Evolutionary conservation across 2,113 vertebrate genomes (phyloP).

Genomic region (Osmerus eperlanus): DNA sequence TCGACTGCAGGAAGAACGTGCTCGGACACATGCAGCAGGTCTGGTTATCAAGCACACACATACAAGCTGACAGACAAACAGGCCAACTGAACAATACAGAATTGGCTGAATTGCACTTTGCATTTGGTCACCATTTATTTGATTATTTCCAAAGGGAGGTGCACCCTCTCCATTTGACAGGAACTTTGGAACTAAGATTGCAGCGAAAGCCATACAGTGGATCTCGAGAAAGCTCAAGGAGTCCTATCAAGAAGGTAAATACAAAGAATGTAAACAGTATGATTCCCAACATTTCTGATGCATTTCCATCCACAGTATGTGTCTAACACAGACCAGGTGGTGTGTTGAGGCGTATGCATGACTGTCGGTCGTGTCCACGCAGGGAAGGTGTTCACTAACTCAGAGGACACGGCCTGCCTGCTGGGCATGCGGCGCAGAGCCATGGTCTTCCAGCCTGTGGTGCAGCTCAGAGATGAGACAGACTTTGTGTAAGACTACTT

Average conservation of each 20-base stretch:
- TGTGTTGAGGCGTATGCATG: neutral
- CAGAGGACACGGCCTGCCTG: constrained; percentile 84
- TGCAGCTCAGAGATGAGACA: constrained; percentile 79
- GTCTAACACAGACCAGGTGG: too few relatives aligned
- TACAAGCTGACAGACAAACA: neutral
- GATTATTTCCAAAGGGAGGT: constrained; percentile 77
- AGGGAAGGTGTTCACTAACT: constrained; percentile 88
- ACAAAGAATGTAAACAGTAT: constrained; percentile 74
- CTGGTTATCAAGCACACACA: neutral
- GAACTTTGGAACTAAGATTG: constrained; percentile 98
- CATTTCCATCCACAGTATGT: too few relatives aligned
- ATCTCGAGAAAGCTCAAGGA: constrained; percentile 82
- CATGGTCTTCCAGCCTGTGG: constrained; percentile 87
- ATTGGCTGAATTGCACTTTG: too few relatives aligned
- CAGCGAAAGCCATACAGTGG: constrained; percentile 93
- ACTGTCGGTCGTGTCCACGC: constrained; percentile 21
- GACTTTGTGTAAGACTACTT: constrained; percentile 84
- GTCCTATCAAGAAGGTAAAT: constrained; percentile 80
- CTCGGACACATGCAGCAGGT: constrained; percentile 99
- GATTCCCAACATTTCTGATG: neutral
- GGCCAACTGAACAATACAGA: too few relatives aligned
- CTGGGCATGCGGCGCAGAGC: constrained; percentile 90
- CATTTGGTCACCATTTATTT: neutral
- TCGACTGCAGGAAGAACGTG: constrained; percentile 97
- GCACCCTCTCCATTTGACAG: constrained; percentile 94